Evolutionary conservation across 2,888 invertebrate species (phyloP).

Genomic region (Limnephilus rhombicus): DNA sequence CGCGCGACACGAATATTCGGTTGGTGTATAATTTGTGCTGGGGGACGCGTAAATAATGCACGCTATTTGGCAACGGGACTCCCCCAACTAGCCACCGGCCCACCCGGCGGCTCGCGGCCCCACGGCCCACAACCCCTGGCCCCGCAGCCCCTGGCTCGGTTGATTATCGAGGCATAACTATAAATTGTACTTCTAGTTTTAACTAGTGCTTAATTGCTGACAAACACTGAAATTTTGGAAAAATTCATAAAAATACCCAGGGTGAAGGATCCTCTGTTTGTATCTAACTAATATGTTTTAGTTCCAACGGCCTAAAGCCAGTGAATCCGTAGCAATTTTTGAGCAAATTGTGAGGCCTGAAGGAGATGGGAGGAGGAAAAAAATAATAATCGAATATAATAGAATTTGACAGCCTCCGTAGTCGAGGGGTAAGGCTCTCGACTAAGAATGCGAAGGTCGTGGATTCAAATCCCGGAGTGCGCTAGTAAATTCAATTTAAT

Average conservation of each 20-base stretch:
- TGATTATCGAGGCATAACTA: neutral
- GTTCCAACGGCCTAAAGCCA: too few relatives aligned
- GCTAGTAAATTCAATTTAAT: too few relatives aligned
- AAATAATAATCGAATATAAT: too few relatives aligned
- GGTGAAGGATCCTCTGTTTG: neutral
- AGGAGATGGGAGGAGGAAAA: too few relatives aligned
- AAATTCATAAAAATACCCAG: neutral
- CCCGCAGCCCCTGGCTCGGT: neutral
- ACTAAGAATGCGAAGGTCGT: too few relatives aligned
- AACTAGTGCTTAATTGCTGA: neutral
- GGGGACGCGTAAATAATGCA: slow-evolving; percentile 57
- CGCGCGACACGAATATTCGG: slow-evolving; percentile 56
- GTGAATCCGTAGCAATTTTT: too few relatives aligned
- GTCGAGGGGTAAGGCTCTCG: too few relatives aligned
- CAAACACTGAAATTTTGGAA: neutral
- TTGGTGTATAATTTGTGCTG: slow-evolving; percentile 57
- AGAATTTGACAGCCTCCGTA: too few relatives aligned
- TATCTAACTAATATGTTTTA: too few relatives aligned
- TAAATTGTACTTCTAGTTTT: neutral
- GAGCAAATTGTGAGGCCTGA: too few relatives aligned
- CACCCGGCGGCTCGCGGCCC: neutral
- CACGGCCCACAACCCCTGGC: neutral
- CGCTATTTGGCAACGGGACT: slow-evolving; percentile 50
- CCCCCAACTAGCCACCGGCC: neutral
- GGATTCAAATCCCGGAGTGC: too few relatives aligned